Base-by-base conservation (phyloP, 2,888 invertebrate species). In the Tethea ocularis region DNA sequence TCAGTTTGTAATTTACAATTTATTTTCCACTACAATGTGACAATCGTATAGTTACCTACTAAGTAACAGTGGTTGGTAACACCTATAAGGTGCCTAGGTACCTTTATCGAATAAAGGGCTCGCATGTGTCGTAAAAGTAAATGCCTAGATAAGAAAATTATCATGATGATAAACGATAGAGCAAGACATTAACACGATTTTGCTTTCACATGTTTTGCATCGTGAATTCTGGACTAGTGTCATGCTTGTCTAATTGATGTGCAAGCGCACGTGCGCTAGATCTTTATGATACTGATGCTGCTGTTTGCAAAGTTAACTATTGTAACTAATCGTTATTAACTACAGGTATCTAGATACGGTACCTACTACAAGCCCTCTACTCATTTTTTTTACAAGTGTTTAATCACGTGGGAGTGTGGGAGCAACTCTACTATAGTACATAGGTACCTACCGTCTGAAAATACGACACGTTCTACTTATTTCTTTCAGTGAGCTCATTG, bases 181-280 rank as follows among this genome's bases (percentile, higher is more conserved):
- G 46, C 46, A 46, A 46, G 46, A 46, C 46, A 38, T 13, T 17
- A n/a, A 17, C 20, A 20, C 20, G 46, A 1, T 10, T 33, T 46
- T n/a, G 46, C 46, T 46, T 46, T 46, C 46, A 46, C 46, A 46
- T 46, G 46, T 46, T 46, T 20, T 46, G 46, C 46, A 46, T 46
- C 46, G 46, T 46, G 46, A 46, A 20, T 46, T 8, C 46, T 46
- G 41, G 41, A 41, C 41, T 17, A 17, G 41, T 10, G 17, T 41
- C 41, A 17, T 41, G 46, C 46, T 46, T 20, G 46, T 46, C 46
- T 46, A 20, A 46, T 46, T 46, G 46, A 46, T 46, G 20, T 46
- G 46, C 46, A 46, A 46, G 20, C 46, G 46, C 46, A 46, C 46
- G 46, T 46, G 46, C 46, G 20, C 10, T 20, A 46, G 46, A 46